Base-by-base conservation (phyloP, 2,797 vertebrate species). In the Loris lydekkerianus region DNA sequence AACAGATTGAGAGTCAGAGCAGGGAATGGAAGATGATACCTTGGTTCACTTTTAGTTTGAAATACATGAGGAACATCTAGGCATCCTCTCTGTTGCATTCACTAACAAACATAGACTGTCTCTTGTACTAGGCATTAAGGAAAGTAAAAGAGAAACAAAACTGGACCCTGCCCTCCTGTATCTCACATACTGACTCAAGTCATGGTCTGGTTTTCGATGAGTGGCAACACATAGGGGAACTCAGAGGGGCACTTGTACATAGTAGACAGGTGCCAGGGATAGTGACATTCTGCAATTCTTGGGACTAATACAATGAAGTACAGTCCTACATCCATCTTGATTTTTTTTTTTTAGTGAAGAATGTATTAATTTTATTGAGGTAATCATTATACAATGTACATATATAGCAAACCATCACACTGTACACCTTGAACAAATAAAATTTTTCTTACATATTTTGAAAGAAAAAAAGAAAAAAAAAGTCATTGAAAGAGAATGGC, bases 31-130 rank as follows among this genome's bases (percentile, higher is more conserved):
- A 84, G 46, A 31, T 9, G 23, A 27, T 14, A 61, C 10, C 46
- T 88, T 49, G 49, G 56, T 18, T 91, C 53, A n/a, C 3, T 37
- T 86, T 86, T 53, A 58, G 69, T 95, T 80, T 86, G 40, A 94
- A 31, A 61, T 60, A 63, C 34, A 15, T 21, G 53, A 53, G n/a
- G 40, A 60, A 25, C 13, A 69, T 46, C 29, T 89, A 84, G 67
- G 40, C 7, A 56, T 53, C 37, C n/a, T 77, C 34, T 78, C 63
- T 27, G 31, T 4, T 11, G 21, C 7, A 61, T 58, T 86, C 73
- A 67, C 87, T 53, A 84, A 60, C 20, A 85, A 93, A 94, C 61
- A 73, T 2, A 0, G 34, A 87, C 29, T 7, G 40, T 21, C 43
- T 78, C 53, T 37, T 53, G 31, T 60, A 46, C 4, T 13, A 86